Conservation (phyloP, 1,140 invertebrate genomes). For the Dendroctonus valens region DNA sequence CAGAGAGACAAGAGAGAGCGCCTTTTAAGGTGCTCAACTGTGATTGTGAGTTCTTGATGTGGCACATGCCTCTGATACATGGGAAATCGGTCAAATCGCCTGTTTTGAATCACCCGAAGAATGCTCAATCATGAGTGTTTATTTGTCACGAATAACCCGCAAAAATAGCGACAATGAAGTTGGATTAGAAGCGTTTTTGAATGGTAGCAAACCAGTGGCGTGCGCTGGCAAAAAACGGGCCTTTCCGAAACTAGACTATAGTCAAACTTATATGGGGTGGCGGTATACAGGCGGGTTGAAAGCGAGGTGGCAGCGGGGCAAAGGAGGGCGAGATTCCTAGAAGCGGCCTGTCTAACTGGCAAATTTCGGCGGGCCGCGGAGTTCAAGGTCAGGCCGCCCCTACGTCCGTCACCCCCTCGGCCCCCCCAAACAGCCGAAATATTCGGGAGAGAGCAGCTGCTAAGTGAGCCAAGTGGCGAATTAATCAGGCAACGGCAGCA, state of each 20-base stretch:
- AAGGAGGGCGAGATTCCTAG: conserved; percentile 32
- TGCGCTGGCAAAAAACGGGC: not conserved
- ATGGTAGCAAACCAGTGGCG: not conserved
- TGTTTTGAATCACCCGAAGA: conserved; percentile 1
- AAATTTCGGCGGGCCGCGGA: conserved; percentile 29
- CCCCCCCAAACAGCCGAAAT: conserved; percentile 1
- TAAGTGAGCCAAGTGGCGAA: conserved; percentile 32
- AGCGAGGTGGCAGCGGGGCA: not conserved
- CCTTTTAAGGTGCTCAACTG: conserved; percentile 27
- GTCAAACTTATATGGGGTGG: not conserved
- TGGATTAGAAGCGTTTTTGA: not conserved
- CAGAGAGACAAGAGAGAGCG: not conserved
- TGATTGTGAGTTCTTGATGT: conserved; percentile 13
- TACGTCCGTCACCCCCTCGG: conserved; percentile 19
- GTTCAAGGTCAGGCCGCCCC: conserved; percentile 38
- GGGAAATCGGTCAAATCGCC: not conserved
- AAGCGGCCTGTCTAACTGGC: conserved; percentile 32
- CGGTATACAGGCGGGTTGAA: not conserved
- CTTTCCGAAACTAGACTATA: not conserved
- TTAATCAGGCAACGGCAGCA: conserved; percentile 21
- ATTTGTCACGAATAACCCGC: not conserved
- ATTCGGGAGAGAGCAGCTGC: conserved; percentile 18
- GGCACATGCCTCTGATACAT: not conserved
- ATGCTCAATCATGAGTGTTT: not conserved
- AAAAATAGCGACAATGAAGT: not conserved